phyloP scores from a whole-genome alignment of 1,140 invertebrate species.

The Octopus bimaculoides region DNA sequence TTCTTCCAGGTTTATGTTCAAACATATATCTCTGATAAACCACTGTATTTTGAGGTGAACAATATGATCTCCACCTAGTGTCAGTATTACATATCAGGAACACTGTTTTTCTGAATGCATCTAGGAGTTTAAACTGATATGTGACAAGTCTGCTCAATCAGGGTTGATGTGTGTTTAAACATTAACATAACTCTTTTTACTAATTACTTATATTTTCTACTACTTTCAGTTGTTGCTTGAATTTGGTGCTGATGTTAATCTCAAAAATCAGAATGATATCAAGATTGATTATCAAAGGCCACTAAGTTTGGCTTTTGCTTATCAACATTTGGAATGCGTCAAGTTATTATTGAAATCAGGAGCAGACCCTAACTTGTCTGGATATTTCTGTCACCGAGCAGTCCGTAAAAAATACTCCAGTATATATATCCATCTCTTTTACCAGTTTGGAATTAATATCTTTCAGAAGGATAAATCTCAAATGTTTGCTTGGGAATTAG shows the following conservation, averaged over 20 bases:
- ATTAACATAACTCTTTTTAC: too few relatives aligned
- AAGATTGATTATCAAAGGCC: slow-evolving; percentile 12
- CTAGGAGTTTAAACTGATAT: too few relatives aligned
- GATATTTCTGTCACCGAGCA: slow-evolving; percentile 18
- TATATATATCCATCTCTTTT: slow-evolving; percentile 18
- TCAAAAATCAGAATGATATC: not conserved
- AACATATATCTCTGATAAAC: too few relatives aligned
- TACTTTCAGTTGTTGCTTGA: slow-evolving; percentile 22
- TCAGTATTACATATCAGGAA: too few relatives aligned
- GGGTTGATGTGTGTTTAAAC: too few relatives aligned
- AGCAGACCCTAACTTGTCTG: not conserved
- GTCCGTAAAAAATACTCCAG: slow-evolving; percentile 16
- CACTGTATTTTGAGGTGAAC: too few relatives aligned
- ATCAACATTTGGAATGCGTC: slow-evolving; percentile 23
- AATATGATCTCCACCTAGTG: too few relatives aligned
- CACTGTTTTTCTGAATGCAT: too few relatives aligned
- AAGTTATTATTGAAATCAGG: slow-evolving; percentile 19
- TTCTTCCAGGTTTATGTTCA: too few relatives aligned
- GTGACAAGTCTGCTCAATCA: too few relatives aligned
- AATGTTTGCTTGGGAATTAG: slow-evolving; percentile 16
- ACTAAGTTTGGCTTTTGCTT: slow-evolving; percentile 19
- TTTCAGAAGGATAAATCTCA: slow-evolving; percentile 13
- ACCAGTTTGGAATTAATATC: slow-evolving; percentile 22
- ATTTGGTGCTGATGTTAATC: slow-evolving; percentile 18
- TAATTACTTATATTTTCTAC: not conserved